Evolutionary conservation across 2,113 vertebrate species (phyloP).

Genomic region (Eclectus roratus): DNA sequence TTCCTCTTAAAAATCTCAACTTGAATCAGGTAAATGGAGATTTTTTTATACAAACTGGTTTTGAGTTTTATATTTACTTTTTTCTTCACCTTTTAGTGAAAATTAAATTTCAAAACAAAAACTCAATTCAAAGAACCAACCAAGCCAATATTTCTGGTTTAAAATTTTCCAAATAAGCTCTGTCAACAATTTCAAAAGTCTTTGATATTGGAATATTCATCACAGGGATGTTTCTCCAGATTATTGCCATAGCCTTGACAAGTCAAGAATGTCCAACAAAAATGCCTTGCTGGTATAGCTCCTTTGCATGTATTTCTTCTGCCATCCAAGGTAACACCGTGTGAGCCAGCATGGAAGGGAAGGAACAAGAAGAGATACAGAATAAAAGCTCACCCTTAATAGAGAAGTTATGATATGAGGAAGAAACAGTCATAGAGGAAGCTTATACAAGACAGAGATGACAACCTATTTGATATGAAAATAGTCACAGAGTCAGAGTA

Average conservation of each 20-base stretch:
- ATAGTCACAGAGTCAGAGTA: not conserved
- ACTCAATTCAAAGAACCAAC: not conserved
- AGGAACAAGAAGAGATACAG: not conserved
- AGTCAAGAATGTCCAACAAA: not conserved
- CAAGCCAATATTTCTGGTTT: not conserved
- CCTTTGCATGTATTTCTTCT: not conserved
- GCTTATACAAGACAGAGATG: not conserved
- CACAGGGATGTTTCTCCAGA: not conserved
- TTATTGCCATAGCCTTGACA: not conserved
- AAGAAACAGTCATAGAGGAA: not conserved
- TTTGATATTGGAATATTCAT: not conserved
- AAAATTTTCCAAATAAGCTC: not conserved
- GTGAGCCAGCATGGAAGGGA: not conserved
- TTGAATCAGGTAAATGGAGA: not conserved
- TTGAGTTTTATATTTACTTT: not conserved
- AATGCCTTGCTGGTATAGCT: not conserved
- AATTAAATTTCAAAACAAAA: not conserved
- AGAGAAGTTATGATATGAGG: not conserved
- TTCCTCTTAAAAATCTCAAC: not conserved
- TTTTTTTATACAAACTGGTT: not conserved
- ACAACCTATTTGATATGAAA: not conserved
- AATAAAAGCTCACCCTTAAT: not conserved
- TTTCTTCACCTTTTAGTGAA: not conserved
- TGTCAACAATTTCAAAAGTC: not conserved
- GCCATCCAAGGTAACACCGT: not conserved